A percentile compares a stretch with the other conserved stretches of the same genome.
Conservation (phyloP, 2,888 invertebrate genomes). For the Orchesellides sinensis region DNA sequence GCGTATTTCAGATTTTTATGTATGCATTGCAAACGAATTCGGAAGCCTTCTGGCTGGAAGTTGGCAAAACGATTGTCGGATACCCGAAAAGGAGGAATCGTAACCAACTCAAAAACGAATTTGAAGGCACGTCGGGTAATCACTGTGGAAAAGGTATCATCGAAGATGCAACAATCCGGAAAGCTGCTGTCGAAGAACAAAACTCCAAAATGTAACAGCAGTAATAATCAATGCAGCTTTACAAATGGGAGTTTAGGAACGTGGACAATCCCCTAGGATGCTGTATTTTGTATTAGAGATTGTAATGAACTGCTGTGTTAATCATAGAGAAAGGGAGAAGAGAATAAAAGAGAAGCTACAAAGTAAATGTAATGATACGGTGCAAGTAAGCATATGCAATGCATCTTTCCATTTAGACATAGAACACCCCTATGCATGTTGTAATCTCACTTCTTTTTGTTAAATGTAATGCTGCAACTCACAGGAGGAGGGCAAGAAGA, state of each 20-base stretch:
- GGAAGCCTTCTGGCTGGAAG: too few species aligned
- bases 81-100: too few species aligned
- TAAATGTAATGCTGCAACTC: neutral
- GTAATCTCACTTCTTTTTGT: neutral
- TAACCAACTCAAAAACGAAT: too few species aligned
- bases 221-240: neutral
- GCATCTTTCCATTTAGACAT: neutral
- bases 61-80: too few species aligned
- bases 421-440: neutral
- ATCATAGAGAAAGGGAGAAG: slow-evolving; percentile 31
- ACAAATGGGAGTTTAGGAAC: neutral
- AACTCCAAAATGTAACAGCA: neutral
- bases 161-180: slow-evolving; percentile 39
- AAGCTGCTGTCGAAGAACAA: neutral
- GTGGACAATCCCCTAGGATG: slow-evolving; percentile 14
- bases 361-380: neutral
- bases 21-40: too few species aligned
- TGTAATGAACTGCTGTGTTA: slow-evolving; percentile 46
- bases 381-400: neutral
- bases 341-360: neutral
- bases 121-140: too few species aligned
- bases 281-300: slow-evolving; percentile 4
- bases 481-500: slow-evolving; percentile 10
- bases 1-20: too few species aligned
- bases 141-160: slow-evolving; percentile 11